Evolutionary conservation across 1,140 invertebrate species (phyloP).

Genomic region (Lepidurus apus): DNA sequence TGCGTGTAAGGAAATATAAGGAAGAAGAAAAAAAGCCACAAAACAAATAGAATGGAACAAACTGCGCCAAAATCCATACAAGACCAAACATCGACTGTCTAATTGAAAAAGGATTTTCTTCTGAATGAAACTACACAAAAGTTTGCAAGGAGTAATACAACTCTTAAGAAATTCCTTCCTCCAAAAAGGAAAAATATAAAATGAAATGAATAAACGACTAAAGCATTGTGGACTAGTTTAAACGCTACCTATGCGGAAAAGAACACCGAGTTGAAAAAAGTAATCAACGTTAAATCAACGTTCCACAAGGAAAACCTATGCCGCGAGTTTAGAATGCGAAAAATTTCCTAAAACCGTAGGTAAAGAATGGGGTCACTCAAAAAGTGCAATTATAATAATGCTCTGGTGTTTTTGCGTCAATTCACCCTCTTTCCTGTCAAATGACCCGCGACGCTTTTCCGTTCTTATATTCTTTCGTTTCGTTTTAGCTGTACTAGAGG

Average conservation of each 20-base stretch:
- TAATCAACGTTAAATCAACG: neutral
- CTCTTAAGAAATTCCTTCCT: neutral
- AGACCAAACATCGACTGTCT: neutral
- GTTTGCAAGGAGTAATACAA: neutral
- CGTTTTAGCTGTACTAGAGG: neutral
- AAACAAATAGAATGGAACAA: constrained; percentile 1
- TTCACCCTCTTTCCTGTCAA: neutral
- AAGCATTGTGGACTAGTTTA: constrained; percentile 22
- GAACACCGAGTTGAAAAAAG: neutral
- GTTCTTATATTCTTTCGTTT: neutral
- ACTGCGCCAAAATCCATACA: neutral
- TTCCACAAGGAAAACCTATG: neutral
- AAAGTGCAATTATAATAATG: neutral
- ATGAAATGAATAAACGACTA: neutral
- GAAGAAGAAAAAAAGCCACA: neutral
- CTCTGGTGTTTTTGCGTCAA: neutral
- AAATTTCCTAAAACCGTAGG: neutral
- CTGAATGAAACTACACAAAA: constrained; percentile 4
- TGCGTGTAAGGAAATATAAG: constrained; percentile 8
- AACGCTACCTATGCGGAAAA: neutral
- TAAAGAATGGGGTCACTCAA: constrained; percentile 3
- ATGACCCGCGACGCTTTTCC: neutral
- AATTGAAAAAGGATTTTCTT: neutral
- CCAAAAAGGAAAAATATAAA: neutral
- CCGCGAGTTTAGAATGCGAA: neutral